Percentiles rank a stretch among this genome's conserved stretches.
phyloP scores from a whole-genome alignment of 37 sponge, comb jelly and placozoan species.

The Crambe crambe region DNA sequence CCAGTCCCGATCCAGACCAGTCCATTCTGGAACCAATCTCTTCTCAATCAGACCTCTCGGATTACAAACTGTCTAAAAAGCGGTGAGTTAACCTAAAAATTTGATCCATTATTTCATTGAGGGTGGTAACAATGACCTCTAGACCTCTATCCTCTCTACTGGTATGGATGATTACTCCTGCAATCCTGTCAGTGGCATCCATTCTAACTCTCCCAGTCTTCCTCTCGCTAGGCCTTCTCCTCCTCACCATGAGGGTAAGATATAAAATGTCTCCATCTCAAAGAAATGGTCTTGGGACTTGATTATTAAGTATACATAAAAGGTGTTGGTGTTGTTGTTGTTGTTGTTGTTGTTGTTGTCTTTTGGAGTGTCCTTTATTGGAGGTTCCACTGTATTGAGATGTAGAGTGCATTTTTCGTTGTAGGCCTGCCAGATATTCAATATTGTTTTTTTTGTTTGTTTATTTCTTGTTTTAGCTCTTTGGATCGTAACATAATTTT shows the following conservation, averaged over 20 bases:
- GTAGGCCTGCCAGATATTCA: too few relatives aligned
- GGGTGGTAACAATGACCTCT: too few relatives aligned
- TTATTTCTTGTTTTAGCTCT: constrained; percentile 16
- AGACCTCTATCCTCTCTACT: background rate
- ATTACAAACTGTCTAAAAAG: background rate
- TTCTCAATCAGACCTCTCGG: background rate
- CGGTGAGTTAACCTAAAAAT: background rate
- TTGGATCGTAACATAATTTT: constrained; percentile 13
- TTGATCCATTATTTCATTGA: too few relatives aligned
- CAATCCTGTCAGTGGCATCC: constrained; percentile 11
- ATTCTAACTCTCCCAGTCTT: constrained; percentile 9
- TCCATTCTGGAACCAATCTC: background rate
- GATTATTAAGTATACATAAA: too few relatives aligned
- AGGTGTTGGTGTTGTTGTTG: too few relatives aligned
- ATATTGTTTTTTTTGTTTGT: background rate
- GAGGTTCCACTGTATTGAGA: too few relatives aligned
- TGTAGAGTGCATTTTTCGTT: too few relatives aligned
- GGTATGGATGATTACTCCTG: constrained; percentile 17
- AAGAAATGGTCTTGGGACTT: too few relatives aligned
- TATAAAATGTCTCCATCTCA: background rate
- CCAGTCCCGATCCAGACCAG: background rate
- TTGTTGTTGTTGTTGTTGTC: too few relatives aligned
- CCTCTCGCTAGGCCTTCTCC: constrained; percentile 11
- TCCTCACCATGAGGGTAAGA: constrained; percentile 27
- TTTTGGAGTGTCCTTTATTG: too few relatives aligned